phyloP scores from a whole-genome alignment of 2,797 vertebrate genomes.

The Huso huso region DNA sequence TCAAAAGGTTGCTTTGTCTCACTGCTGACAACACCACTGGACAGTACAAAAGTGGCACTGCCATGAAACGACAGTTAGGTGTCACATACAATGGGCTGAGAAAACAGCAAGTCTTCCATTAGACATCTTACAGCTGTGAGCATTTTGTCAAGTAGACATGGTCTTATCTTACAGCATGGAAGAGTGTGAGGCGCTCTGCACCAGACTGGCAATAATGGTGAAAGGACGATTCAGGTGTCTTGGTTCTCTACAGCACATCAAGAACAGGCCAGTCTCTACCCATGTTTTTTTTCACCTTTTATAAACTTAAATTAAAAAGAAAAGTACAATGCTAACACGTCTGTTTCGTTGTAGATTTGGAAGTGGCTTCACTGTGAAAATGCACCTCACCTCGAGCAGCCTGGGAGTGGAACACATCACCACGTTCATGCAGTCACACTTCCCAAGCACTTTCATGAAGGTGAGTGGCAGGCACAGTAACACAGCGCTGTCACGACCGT shows the following conservation, averaged over 20 bases:
- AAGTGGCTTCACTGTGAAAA: constrained; percentile 92
- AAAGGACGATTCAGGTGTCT: constrained; percentile 90
- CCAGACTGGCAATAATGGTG: constrained; percentile 94
- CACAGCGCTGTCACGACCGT: neutral
- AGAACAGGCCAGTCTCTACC: constrained; percentile 76
- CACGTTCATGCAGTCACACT: constrained; percentile 78
- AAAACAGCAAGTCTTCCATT: too few relatives aligned
- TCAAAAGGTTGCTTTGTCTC: too few relatives aligned
- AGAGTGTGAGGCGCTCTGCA: constrained; percentile 94
- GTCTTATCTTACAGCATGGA: constrained; percentile 78
- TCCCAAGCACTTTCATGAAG: constrained; percentile 88
- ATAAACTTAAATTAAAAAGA: neutral
- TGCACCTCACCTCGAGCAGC: constrained; percentile 74
- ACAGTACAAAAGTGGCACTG: too few relatives aligned
- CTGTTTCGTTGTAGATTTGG: constrained; percentile 68
- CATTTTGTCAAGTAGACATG: constrained; percentile 7
- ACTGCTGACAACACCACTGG: too few relatives aligned
- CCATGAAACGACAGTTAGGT: too few relatives aligned
- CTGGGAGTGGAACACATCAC: constrained; percentile 68
- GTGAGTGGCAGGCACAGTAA: constrained; percentile 45
- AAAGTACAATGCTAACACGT: neutral
- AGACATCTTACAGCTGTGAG: too few relatives aligned
- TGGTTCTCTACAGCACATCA: constrained; percentile 94
- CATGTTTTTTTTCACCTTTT: neutral
- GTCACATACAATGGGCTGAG: too few relatives aligned